These are phyloP conservation scores for Bilobella aurantiaca DNA, from an alignment of 1,140 invertebrate genomes.

Conservation along the genomic window DNA sequence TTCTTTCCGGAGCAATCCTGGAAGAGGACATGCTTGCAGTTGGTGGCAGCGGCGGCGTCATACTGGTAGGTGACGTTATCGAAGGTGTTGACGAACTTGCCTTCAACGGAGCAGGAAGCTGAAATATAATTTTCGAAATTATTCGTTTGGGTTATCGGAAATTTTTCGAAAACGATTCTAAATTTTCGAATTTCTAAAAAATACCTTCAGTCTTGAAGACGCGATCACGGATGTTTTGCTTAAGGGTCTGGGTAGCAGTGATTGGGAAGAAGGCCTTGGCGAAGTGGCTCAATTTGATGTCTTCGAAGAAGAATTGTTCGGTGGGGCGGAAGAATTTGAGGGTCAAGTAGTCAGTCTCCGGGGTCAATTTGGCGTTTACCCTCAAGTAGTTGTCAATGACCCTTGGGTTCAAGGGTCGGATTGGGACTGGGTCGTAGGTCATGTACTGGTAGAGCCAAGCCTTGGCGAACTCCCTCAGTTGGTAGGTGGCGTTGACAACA, in stretches of 20 bases:
- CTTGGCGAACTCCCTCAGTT: conserved; percentile 9
- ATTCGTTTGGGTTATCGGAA: too few relatives aligned
- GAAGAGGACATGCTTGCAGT: conserved; percentile 24
- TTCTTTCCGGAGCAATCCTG: conserved; percentile 23
- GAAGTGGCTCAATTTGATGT: conserved; percentile 14
- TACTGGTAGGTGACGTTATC: conserved; percentile 17
- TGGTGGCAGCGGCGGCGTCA: conserved; percentile 2
- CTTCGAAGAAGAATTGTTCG: conserved; percentile 13
- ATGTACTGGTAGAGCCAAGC: conserved; percentile 10
- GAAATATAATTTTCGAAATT: too few relatives aligned
- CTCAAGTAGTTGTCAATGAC: not conserved
- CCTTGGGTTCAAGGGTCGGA: not conserved
- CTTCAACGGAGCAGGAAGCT: conserved; percentile 9
- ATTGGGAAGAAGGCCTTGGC: conserved; percentile 23
- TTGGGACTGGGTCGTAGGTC: conserved; percentile 1
- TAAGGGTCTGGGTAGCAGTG: conserved; percentile 21
- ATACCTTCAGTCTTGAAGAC: conserved; percentile 8
- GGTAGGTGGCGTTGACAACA: conserved; percentile 16
- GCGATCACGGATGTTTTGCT: conserved; percentile 19
- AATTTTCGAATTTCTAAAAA: too few relatives aligned
- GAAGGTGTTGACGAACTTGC: conserved; percentile 17
- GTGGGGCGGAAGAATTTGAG: conserved; percentile 18
- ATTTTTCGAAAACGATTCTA: too few relatives aligned
- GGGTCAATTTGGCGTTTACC: conserved; percentile 11
- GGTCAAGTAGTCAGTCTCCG: conserved; percentile 19